Conservation (phyloP, 92 coral and sea anemone genomes). For the Phenganax subtilis region DNA sequence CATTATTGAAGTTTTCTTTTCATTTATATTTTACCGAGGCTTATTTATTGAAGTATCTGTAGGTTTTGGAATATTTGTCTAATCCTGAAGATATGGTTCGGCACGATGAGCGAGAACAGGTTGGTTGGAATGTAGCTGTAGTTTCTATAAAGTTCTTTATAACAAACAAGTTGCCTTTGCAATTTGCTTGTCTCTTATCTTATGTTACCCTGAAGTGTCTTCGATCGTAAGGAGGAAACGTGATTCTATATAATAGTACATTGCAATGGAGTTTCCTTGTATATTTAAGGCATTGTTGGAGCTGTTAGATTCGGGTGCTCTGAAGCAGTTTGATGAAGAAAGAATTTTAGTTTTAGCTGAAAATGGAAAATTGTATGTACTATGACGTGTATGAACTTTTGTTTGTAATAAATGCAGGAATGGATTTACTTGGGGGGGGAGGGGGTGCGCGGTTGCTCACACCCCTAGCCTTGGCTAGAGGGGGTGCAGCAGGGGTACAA, state of each 20-base stretch:
- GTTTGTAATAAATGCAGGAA: no score
- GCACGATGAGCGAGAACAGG: slow-evolving; percentile 96
- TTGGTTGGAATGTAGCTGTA: slow-evolving; percentile 23
- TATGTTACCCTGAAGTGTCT: no score
- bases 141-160: not conserved
- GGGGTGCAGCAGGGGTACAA: no score
- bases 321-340: slow-evolving; percentile 88
- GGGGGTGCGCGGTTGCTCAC: no score
- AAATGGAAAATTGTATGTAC: slow-evolving; percentile 89
- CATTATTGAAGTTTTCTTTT: not conserved
- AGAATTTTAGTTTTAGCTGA: slow-evolving; percentile 88
- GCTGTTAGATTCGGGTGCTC: slow-evolving; percentile 83
- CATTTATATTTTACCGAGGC: no score
- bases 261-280: not conserved
- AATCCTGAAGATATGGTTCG: slow-evolving; percentile 92
- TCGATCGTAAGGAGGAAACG: no score
- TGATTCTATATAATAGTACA: no score
- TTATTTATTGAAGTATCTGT: not conserved
- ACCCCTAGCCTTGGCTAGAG: no score
- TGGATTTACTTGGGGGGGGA: no score
- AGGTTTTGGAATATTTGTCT: slow-evolving; percentile 93
- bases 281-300: slow-evolving; percentile 72
- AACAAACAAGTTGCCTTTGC: no score
- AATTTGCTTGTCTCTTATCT: no score
- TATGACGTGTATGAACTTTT: not conserved